Evolutionary conservation across 2,113 vertebrate genomes (phyloP), one percentile per base, ranked within the genome.

Genomic region (Rostratula benghalensis): DNA sequence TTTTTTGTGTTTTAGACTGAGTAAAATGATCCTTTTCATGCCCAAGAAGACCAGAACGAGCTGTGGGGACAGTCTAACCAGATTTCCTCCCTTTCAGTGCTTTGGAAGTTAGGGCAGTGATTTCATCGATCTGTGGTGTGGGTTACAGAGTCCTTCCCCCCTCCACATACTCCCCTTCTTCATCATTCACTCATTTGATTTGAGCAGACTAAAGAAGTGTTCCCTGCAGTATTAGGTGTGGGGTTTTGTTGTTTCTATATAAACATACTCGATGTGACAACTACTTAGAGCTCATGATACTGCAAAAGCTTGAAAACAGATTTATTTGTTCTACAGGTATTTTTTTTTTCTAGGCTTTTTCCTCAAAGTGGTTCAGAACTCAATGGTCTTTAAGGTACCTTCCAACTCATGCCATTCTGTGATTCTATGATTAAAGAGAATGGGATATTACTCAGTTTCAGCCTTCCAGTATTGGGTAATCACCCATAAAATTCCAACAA

Each of bases 401-500:
- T 53, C 51, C 51, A 53, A 28, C 51, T 53, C 27, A 28, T 28
- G 27, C 51, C 51, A 16, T 17, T 53, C 50, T 27, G 13, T 51
- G 50, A 27, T 27, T 51, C 15, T 53, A 28, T 0, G 16, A 3
- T 9, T 45, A 5, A 56, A 19, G 17, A 81, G 37, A 84, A 43
- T 7, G 11, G 43, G 27, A 16, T 9, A 1, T 56, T 37, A 18
- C 0, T 1, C 8, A n/a, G 24, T 9, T 73, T 71, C 33, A 41
- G 18, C 50, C 30, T 86, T 68, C 30, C 28, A 27, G 11, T 48
- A 15, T n/a, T 77, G 53, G 17, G 35, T 88, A 1, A 35, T 43
- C 28, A 20, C 27, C 78, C 14, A n/a, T 13, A 50, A 9, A 46
- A 0, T 59, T 27, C n/a, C 10, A 50, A 50, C 0, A 2, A 35